Evolutionary conservation across 2,113 vertebrate species (phyloP), one percentile per base, ranked within the genome.

Genomic region (Alosa alosa): DNA sequence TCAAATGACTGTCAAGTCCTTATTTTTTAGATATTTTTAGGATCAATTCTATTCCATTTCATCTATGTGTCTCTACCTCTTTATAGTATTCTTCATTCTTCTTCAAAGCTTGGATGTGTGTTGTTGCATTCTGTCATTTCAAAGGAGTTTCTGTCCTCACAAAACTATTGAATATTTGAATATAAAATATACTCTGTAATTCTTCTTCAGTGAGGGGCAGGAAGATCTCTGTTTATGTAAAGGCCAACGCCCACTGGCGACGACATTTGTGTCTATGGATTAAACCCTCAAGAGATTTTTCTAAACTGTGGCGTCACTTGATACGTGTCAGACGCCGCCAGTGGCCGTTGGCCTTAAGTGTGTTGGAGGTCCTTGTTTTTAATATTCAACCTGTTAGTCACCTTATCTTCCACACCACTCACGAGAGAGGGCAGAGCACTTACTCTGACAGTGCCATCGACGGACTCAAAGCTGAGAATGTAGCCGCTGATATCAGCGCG

Each of bases 401-500:
- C 3, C 50, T 22, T 60, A 22, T 22, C 18, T 18, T 22, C 6
- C 20, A 6, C 18, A 6, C 22, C 41, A 64, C 60, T 64, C 50
- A 13, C 3, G 13, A 15, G 52, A 20, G 18, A 17, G 18, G 55
- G 18, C 72, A 78, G 72, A 31, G 22, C 9, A 86, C 91, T 86
- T 92, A 99, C 98, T 95, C 97, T 96, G 88, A 96, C 87, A 82
- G 86, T 92, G 60, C 97, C 97, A 9, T 98, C 97, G 0, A 94
- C 81, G 0, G 98, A 96, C 91, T 97, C 94, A 0, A 97, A 99
- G 92, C 97, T 97, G 83, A 99, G 94, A 82, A 98, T 96, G 92
- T 99, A 99, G 0, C 93, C 97, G 0, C 96, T 97, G 92, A 99
- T 96, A 13, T 96, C 93, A 1, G 97, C 97, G 2, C 93, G 95